phyloP scores from a whole-genome alignment of 2,113 vertebrate species.

The Odocoileus virginianus region DNA sequence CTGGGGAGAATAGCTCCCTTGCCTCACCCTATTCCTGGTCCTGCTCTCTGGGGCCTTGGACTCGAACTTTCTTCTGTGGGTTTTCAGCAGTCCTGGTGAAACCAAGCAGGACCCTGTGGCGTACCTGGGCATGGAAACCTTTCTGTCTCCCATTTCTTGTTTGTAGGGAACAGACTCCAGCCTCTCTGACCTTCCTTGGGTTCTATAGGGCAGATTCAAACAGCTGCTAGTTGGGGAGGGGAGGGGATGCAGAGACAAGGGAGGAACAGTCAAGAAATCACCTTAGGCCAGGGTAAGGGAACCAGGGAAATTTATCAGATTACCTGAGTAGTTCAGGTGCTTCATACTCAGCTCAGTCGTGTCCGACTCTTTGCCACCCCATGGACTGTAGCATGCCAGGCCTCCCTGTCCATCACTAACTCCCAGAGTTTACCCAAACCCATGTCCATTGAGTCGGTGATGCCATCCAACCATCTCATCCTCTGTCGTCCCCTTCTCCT shows the following conservation, averaged over 20 bases:
- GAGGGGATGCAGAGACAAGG: not conserved
- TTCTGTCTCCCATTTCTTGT: not conserved
- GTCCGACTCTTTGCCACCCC: not conserved
- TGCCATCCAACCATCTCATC: not conserved
- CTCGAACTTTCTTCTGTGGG: not conserved
- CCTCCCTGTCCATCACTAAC: not conserved
- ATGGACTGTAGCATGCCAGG: not conserved
- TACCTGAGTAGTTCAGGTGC: not conserved
- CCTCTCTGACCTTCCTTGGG: not conserved
- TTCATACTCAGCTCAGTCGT: not conserved
- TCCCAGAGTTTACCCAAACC: not conserved
- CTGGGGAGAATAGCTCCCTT: too few species aligned
- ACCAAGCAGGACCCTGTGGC: not conserved
- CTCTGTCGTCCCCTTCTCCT: not conserved
- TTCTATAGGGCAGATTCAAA: not conserved
- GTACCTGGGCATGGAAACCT: not conserved
- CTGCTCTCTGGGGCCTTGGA: not conserved
- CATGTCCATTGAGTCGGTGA: not conserved
- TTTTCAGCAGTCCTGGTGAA: not conserved
- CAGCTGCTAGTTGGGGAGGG: not conserved
- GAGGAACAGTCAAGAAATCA: not conserved
- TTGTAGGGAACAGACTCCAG: not conserved
- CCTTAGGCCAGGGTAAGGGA: not conserved
- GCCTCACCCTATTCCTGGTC: rapidly evolving
- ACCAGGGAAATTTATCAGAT: not conserved